Percentiles rank a stretch among this genome's conserved stretches.
These are phyloP conservation scores for Cheirogaleus medius DNA, from an alignment of 2,113 vertebrate species.

Conservation along the genomic window DNA sequence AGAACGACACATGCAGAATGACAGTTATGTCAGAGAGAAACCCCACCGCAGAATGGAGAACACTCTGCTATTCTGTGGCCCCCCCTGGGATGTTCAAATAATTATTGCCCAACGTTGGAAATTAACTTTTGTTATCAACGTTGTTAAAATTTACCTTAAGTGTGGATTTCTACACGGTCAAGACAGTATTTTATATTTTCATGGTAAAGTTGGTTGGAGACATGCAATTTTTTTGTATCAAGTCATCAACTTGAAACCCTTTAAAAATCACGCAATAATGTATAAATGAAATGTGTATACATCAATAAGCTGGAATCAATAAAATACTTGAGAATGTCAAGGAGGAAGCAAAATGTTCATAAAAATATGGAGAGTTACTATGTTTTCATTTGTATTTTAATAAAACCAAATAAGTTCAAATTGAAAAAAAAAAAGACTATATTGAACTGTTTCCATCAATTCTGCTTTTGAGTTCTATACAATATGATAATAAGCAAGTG, in stretches of 20 bases:
- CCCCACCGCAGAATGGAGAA: neutral
- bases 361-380: neutral
- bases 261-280: neutral
- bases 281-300: neutral
- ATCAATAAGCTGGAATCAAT: neutral
- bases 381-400: conserved; percentile 27
- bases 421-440: neutral
- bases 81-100: neutral
- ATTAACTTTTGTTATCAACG: neutral
- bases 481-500: neutral
- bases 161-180: neutral
- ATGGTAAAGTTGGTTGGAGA: neutral
- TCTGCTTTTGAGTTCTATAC: neutral
- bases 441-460: neutral
- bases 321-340: neutral
- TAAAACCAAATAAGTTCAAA: neutral
- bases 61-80: accelerated
- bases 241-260: neutral
- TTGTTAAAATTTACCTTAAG: neutral
- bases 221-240: neutral
- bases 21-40: conserved; percentile 45
- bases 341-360: neutral
- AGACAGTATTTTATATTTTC: neutral
- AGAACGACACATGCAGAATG: neutral
- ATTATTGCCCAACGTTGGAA: neutral